Evolutionary conservation across 2,797 vertebrate genomes (phyloP), one percentile per base, ranked within the genome.

Genomic region (Ataeniobius toweri): DNA sequence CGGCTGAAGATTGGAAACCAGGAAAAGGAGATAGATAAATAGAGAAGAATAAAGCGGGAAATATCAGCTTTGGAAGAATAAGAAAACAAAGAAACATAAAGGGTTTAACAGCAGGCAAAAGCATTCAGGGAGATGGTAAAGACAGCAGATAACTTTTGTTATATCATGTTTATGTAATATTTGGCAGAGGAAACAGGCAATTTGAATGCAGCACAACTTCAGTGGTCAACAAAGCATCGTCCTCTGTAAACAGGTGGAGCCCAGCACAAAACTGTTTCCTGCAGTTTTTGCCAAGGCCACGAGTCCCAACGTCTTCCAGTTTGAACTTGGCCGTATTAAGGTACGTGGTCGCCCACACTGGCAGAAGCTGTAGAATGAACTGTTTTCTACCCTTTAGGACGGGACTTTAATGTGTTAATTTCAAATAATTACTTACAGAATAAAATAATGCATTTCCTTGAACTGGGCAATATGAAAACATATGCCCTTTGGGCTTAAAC

Each of bases 211-310:
- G 4, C 36, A 26, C 7, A 0, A 31, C 1, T 4, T 61, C 8
- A 56, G n/a, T 48, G 22, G 9, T 0, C 22, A 14, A 28, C 5
- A 24, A 26, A 51, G 3, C 31, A 3, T 2, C 53, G 1, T 59
- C 13, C 72, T 3, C 0, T 74, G 1, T 72, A 20, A 36, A 63
- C 90, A 99, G 98, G 98, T 99, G 94, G 98, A 99, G 86, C 97
- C 98, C 6, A 98, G 97, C 63, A 98, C 97, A 0, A 99, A 98
- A 82, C 94, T 99, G 82, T 99, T 99, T 86, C 97, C 98, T 75
- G 98, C 98, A 31, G 98, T 98, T 74, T 99, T 99, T 90, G 98
- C 98, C 53, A 97, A 98, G 89, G 97, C 98, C 74, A 99, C 98
- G 39, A 98, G 97, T 76, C 98, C 97, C 18, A 98, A 95, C 69